These are phyloP conservation scores for Bufo bufo DNA, from an alignment of 2,113 vertebrate species.

Conservation along the genomic window DNA sequence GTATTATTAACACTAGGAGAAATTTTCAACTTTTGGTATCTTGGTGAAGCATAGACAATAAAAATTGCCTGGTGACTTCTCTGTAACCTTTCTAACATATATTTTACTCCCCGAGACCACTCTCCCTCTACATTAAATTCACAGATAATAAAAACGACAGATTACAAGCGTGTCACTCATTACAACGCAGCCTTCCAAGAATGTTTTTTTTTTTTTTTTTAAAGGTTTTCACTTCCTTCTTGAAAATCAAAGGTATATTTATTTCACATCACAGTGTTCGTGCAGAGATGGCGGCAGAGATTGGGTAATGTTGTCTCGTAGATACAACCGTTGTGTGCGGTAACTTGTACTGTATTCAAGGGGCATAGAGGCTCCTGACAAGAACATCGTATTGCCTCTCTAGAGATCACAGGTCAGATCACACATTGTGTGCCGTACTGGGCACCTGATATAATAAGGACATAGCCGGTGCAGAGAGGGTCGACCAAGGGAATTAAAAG, in stretches of 20 bases:
- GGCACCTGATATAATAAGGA: no score
- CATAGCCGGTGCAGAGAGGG: no score
- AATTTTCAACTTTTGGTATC: constrained; percentile 70
- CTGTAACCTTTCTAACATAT: constrained; percentile 71
- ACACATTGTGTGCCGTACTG: no score
- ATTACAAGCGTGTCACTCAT: constrained; percentile 59
- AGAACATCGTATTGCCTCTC: no score
- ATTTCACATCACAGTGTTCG: background rate
- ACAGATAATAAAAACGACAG: constrained; percentile 63
- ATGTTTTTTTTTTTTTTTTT: background rate
- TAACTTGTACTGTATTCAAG: no score
- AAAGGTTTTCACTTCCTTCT: constrained; percentile 49
- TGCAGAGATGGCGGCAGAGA: background rate
- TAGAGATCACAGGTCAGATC: no score
- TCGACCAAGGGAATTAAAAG: no score
- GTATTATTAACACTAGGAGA: constrained; percentile 75
- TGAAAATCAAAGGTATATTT: background rate
- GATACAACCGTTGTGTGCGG: background rate
- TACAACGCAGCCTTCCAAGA: constrained; percentile 40
- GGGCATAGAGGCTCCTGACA: no score
- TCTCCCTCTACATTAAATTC: constrained; percentile 58
- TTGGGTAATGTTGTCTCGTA: no score
- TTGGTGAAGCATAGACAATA: constrained; percentile 74
- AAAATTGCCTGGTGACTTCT: constrained; percentile 68
- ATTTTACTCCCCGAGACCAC: constrained; percentile 73